These are phyloP conservation scores for Drosophila rubida DNA, from an alignment of 2,888 invertebrate genomes.

Conservation along the genomic window DNA sequence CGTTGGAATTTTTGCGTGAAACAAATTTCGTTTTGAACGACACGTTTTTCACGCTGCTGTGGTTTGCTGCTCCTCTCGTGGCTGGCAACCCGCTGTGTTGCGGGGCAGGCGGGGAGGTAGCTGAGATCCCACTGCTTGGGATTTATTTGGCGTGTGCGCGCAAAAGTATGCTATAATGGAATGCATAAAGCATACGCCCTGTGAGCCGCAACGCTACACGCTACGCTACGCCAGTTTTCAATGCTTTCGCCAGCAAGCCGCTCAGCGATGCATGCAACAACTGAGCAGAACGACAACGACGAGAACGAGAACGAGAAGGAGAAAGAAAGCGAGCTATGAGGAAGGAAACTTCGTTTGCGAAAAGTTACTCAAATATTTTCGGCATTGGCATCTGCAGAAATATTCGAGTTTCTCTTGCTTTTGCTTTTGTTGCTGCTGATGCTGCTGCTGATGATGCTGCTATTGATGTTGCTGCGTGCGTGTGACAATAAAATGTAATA, in stretches of 20 bases:
- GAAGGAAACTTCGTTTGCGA: constrained; percentile 2
- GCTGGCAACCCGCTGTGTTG: constrained; percentile 5
- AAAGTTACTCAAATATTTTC: constrained; percentile 21
- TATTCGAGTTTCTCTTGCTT: neutral
- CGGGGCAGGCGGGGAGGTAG: neutral
- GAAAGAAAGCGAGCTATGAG: neutral
- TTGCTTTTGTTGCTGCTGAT: too few species aligned
- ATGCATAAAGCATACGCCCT: constrained; percentile 73
- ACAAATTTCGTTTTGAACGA: constrained; percentile 61
- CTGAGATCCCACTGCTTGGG: constrained; percentile 8
- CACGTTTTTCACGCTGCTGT: constrained; percentile 41
- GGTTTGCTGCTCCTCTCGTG: constrained; percentile 1
- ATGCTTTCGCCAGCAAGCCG: constrained; percentile 16
- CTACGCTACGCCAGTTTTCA: constrained; percentile 17
- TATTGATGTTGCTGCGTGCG: neutral
- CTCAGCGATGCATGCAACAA: constrained; percentile 28
- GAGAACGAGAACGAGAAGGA: neutral
- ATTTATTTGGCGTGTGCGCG: constrained; percentile 59
- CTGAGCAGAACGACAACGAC: neutral
- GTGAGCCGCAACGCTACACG: constrained; percentile 32
- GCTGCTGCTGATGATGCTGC: neutral
- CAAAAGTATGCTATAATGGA: constrained; percentile 73
- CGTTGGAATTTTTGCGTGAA: constrained; percentile 57
- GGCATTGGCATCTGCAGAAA: constrained; percentile 14
- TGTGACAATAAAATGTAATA: neutral